These are phyloP conservation scores for Denticeps clupeoides DNA, from an alignment of 2,797 vertebrate genomes.

Conservation along the genomic window DNA sequence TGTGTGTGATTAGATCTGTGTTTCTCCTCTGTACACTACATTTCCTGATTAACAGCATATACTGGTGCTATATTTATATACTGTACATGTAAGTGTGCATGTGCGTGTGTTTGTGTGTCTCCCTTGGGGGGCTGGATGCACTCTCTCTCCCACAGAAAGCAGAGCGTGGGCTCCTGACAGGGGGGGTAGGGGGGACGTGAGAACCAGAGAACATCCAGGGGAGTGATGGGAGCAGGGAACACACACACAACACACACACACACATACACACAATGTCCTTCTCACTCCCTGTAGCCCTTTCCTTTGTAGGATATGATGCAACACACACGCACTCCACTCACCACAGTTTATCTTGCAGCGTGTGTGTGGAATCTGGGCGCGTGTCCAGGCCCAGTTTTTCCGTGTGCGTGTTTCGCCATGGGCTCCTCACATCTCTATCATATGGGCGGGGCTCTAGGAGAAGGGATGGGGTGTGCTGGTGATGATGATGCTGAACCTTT, in stretches of 20 bases:
- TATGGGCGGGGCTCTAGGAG: too few relatives aligned
- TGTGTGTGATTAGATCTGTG: too few relatives aligned
- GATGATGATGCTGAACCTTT: too few relatives aligned
- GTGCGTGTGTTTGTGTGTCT: neutral
- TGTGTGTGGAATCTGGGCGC: conserved; percentile 33
- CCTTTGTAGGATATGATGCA: too few relatives aligned
- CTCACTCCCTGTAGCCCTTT: conserved; percentile 9
- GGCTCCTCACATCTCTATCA: conserved; percentile 16
- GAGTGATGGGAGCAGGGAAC: conserved; percentile 16
- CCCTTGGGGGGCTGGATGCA: neutral
- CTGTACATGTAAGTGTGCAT: neutral
- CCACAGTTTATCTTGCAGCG: conserved; percentile 21
- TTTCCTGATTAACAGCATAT: too few relatives aligned
- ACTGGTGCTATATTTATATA: too few relatives aligned
- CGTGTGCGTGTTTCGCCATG: conserved; percentile 11
- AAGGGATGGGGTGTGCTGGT: too few relatives aligned
- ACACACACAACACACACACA: too few relatives aligned
- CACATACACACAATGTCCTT: too few relatives aligned
- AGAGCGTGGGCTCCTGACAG: conserved; percentile 12
- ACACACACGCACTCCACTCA: too few relatives aligned
- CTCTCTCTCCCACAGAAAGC: conserved; percentile 26
- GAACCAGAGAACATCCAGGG: conserved; percentile 29
- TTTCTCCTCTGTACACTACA: too few relatives aligned
- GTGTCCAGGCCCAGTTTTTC: conserved; percentile 27
- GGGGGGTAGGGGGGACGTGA: conserved; percentile 1